Evolutionary conservation across 2,888 invertebrate species (phyloP), one percentile per base, ranked within the genome.

Genomic region (Bibio marci): DNA sequence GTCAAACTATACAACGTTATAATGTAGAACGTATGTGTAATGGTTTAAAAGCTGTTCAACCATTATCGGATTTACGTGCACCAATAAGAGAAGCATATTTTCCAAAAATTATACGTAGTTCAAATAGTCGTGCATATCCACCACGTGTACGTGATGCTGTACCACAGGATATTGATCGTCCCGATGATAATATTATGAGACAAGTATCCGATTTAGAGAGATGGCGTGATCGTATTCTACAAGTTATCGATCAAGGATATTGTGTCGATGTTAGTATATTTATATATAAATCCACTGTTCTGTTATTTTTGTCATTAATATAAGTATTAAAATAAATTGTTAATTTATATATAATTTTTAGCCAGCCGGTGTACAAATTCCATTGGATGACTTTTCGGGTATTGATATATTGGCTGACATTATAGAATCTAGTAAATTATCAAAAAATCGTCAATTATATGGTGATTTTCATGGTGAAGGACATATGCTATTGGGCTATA

Each of bases 61-160:
- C 48, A 3, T 49, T 52, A 8, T 25, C 13, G 18, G 76, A 81
- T 55, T 72, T 76, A 58, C 68, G 73, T 10, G 74, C 73, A 5
- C 72, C 77, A 0, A 75, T 86, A 38, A 61, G 67, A 0, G 83
- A 86, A 53, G 85, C 76, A 0, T 87, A 87, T 53, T 87, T 77
- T 61, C 80, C 85, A 0, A 87, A 86, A 61, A 60, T 87, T 28
- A 75, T 83, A 57, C 77, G 78, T 44, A 58, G 58, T 37, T 42
- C 71, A 1, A 66, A 71, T 30, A 76, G 79, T 39, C 71, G 82
- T 18, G 71, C 76, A 1, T 85, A 77, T 71, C 79, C 83, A 0
- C 70, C 80, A 1, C 70, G 85, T 27, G 70, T 73, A 14, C 60
- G 69, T 15, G 70, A 71, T 44, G 69, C 74, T 51, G 43, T 48